Evolutionary conservation across 64 coral and sea anemone species (phyloP).

Genomic region (Stichodactyla mertensii): DNA sequence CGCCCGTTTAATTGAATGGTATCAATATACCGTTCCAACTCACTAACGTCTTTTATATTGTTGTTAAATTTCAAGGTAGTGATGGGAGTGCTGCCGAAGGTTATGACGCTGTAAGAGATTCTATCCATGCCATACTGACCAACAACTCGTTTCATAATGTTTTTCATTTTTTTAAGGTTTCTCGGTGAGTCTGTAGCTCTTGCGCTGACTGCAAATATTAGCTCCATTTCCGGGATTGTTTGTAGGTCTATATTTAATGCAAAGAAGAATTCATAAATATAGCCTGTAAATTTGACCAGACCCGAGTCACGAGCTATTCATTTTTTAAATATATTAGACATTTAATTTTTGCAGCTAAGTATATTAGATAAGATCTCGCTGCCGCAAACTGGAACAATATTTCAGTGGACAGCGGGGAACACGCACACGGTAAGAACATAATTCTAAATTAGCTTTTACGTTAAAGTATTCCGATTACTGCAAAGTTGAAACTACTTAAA

Average conservation of each 20-base stretch:
- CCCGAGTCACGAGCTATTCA: no score
- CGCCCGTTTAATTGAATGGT: constrained; percentile 8
- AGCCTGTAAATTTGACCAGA: no score
- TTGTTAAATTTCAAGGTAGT: constrained; percentile 26
- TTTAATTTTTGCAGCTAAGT: no score
- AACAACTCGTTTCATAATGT: constrained; percentile 33
- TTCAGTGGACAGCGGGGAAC: no score
- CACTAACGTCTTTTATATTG: constrained; percentile 9
- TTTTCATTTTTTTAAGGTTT: constrained; percentile 57
- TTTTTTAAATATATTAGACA: no score
- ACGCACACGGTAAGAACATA: no score
- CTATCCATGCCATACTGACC: constrained; percentile 44
- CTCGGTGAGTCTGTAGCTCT: neutral
- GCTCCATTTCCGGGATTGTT: constrained; percentile 43
- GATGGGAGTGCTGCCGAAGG: constrained; percentile 43
- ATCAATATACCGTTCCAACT: constrained; percentile 20
- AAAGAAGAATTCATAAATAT: neutral
- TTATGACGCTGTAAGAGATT: constrained; percentile 52
- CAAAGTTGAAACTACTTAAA: no score
- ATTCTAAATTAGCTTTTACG: no score
- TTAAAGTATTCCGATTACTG: no score
- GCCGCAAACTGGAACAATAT: no score
- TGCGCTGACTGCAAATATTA: constrained; percentile 75
- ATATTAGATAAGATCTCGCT: no score
- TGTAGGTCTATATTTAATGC: constrained; percentile 5